These are phyloP conservation scores for Xanthorhoe designata DNA, from an alignment of 2,888 invertebrate genomes.

Conservation along the genomic window DNA sequence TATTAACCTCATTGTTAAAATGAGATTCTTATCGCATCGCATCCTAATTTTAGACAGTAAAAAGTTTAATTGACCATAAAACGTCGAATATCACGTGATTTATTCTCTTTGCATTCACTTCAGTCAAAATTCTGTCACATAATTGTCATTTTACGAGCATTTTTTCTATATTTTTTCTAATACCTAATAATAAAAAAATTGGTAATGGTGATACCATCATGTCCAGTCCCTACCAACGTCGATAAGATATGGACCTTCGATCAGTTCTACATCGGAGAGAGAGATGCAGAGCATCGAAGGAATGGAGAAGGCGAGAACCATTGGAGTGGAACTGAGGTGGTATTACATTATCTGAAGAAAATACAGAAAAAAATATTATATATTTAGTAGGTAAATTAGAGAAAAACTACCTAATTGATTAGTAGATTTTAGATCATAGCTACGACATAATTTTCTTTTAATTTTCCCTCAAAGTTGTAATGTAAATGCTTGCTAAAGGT, in stretches of 20 bases:
- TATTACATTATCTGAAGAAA: too few relatives aligned
- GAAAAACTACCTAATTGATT: too few relatives aligned
- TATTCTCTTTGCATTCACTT: too few relatives aligned
- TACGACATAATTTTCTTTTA: too few relatives aligned
- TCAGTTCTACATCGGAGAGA: slow-evolving; percentile 71
- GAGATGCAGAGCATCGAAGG: slow-evolving; percentile 58
- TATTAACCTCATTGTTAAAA: too few relatives aligned
- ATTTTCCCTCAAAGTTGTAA: too few relatives aligned
- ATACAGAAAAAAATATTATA: too few relatives aligned
- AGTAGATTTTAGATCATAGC: neutral
- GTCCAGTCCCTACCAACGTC: slow-evolving; percentile 43
- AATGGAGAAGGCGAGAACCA: slow-evolving; percentile 59
- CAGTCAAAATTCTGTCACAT: neutral
- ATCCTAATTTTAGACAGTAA: neutral
- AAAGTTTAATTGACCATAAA: neutral
- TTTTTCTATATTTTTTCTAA: slow-evolving; percentile 3
- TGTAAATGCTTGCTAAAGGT: too few relatives aligned
- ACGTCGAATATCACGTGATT: neutral
- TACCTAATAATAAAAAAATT: neutral
- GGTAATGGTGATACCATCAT: slow-evolving; percentile 41
- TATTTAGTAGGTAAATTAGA: too few relatives aligned
- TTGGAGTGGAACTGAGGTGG: slow-evolving; percentile 70
- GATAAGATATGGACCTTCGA: slow-evolving; percentile 60
- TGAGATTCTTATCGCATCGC: too few relatives aligned
- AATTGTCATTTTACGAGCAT: slow-evolving; percentile 3